Percentiles rank a stretch among this genome's conserved stretches.
phyloP scores from a whole-genome alignment of 2,888 invertebrate genomes.

The Euplagia quadripunctaria region DNA sequence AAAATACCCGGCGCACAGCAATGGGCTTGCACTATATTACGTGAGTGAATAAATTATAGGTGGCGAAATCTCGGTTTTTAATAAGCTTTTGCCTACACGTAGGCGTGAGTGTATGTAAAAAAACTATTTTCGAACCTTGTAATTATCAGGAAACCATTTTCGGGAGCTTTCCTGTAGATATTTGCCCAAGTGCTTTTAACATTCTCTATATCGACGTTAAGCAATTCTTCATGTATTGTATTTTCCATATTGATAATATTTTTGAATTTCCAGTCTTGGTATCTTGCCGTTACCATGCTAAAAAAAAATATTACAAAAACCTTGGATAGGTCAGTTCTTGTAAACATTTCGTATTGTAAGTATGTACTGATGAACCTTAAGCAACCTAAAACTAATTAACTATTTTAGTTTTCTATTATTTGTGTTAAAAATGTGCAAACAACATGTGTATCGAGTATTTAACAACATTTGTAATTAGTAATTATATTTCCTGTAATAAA shows the following conservation, averaged over 20 bases:
- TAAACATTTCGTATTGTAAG: not conserved
- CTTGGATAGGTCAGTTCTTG: not conserved
- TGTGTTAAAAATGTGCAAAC: not conserved
- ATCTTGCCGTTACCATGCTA: not conserved
- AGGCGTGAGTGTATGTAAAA: not conserved
- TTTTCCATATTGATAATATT: not conserved
- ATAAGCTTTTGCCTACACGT: not conserved
- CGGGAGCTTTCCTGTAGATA: slow-evolving; percentile 6
- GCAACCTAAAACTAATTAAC: not conserved
- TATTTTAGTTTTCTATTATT: not conserved
- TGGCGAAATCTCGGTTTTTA: too few species aligned
- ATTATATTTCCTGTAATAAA: not conserved
- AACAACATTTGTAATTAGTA: not conserved
- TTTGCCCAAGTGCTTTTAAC: slow-evolving; percentile 4
- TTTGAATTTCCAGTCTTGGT: not conserved
- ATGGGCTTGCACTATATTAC: not conserved
- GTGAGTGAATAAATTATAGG: not conserved
- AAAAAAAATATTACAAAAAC: not conserved
- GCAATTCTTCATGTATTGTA: not conserved
- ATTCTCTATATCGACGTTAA: not conserved
- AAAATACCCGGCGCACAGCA: too few species aligned
- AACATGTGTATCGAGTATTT: too few species aligned
- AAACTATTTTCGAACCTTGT: not conserved
- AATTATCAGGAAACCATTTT: not conserved
- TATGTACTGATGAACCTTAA: not conserved